Percentiles rank a stretch among this genome's conserved stretches.
These are phyloP conservation scores for Xerus rutilus DNA, from an alignment of 2,797 vertebrate genomes.

Conservation along the genomic window DNA sequence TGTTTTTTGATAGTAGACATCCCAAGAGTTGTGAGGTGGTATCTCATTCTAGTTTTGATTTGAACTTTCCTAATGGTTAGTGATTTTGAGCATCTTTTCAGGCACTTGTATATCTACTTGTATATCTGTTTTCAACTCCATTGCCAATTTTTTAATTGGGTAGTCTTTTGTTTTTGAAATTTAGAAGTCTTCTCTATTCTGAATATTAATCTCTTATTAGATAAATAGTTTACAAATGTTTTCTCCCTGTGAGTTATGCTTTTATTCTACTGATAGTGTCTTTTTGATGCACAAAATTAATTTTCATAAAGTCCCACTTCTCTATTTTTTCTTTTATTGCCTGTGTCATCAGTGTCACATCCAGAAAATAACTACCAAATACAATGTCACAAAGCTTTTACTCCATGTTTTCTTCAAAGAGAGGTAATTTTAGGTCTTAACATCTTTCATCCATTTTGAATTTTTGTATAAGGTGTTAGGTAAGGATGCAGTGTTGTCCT, in stretches of 20 bases:
- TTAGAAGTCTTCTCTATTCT: neutral
- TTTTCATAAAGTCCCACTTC: neutral
- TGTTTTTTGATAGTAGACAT: neutral
- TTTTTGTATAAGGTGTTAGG: neutral
- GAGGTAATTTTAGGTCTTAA: neutral
- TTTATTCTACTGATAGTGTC: neutral
- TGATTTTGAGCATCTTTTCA: neutral
- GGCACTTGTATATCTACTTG: neutral
- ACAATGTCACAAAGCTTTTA: neutral
- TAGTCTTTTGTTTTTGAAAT: neutral
- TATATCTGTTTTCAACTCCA: neutral
- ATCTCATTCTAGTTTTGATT: neutral
- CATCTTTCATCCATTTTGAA: neutral
- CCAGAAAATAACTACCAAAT: neutral
- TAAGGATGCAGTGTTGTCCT: neutral
- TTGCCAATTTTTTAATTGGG: neutral
- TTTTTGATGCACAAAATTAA: neutral
- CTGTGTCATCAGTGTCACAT: neutral
- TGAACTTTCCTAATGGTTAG: neutral
- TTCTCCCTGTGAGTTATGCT: neutral
- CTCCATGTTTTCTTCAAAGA: neutral
- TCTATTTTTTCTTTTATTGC: neutral
- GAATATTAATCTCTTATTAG: neutral
- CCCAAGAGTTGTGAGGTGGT: neutral
- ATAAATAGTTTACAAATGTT: neutral